phyloP scores from a whole-genome alignment of 2,113 vertebrate species.

The Anguilla rostrata region DNA sequence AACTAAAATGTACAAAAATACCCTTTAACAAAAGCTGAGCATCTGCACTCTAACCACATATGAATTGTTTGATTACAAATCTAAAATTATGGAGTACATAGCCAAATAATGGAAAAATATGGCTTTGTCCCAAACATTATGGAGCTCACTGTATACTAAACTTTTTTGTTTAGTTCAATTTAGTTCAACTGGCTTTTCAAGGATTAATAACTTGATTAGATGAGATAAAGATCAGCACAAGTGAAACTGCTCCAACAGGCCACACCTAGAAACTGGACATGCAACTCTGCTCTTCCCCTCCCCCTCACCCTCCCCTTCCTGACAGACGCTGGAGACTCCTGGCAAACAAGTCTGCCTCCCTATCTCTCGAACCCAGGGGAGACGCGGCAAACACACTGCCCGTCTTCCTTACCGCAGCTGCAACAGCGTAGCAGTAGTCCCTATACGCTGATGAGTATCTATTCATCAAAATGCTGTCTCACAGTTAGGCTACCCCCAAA shows the following conservation, averaged over 20 bases:
- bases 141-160: too few relatives aligned
- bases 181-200: background rate
- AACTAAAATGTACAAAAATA: too few relatives aligned
- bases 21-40: too few relatives aligned
- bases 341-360: background rate
- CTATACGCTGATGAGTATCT: background rate
- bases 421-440: background rate
- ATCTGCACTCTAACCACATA: too few relatives aligned
- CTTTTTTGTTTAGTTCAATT: too few relatives aligned
- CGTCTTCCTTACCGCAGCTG: background rate
- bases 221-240: background rate
- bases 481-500: background rate
- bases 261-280: constrained; percentile 65
- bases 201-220: background rate
- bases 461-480: background rate
- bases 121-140: too few relatives aligned
- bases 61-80: too few relatives aligned
- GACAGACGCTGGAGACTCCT: background rate
- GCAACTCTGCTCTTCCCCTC: constrained; percentile 40
- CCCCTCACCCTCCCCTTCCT: background rate
- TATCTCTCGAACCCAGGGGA: background rate
- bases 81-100: too few relatives aligned
- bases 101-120: too few relatives aligned
- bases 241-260: constrained; percentile 21
- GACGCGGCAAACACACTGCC: background rate